phyloP scores from a whole-genome alignment of 2,888 invertebrate genomes.

The Drosophila longiperda region DNA sequence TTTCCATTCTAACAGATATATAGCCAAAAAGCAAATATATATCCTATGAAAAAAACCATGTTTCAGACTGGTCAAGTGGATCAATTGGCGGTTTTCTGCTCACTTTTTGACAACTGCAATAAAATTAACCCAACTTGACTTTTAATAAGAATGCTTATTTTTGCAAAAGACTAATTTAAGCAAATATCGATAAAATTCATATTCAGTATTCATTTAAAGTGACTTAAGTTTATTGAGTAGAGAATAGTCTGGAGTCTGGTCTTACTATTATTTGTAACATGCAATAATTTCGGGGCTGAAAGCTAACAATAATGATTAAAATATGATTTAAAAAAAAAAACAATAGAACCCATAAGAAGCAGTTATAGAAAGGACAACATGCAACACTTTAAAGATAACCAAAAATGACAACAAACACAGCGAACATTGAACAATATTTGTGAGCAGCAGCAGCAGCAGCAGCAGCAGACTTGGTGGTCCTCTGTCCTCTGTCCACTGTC shows the following conservation, averaged over 20 bases:
- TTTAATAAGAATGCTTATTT: background rate
- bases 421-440: slow-evolving; percentile 19
- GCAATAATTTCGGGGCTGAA: background rate
- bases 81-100: background rate
- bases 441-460: background rate
- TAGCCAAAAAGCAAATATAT: no score
- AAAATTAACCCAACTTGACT: background rate
- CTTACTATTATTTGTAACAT: background rate
- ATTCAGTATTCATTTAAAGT: background rate
- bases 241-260: background rate
- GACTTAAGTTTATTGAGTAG: background rate
- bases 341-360: background rate
- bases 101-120: background rate
- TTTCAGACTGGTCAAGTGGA: background rate
- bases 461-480: slow-evolving; percentile 42
- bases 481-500: slow-evolving; percentile 26
- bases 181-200: background rate
- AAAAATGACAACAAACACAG: slow-evolving; percentile 34
- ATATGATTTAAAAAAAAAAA: background rate
- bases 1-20: background rate
- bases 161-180: background rate
- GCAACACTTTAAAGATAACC: slow-evolving; percentile 12
- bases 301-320: background rate
- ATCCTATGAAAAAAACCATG: background rate
- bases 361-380: background rate